phyloP scores from a whole-genome alignment of 2,113 vertebrate species.

The Crotalus horridus region DNA sequence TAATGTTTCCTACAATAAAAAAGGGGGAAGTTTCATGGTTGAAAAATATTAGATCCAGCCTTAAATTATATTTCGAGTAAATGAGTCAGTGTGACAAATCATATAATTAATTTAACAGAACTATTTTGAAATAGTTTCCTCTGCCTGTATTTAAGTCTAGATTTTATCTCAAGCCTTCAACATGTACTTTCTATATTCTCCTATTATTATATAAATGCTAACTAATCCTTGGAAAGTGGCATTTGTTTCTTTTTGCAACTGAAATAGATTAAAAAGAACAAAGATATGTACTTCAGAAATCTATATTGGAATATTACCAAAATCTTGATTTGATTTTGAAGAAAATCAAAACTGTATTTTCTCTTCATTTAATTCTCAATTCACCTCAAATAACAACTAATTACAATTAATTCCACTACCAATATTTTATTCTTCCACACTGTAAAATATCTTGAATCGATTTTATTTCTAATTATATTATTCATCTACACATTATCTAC shows the following conservation, averaged over 20 bases:
- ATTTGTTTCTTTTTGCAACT: not conserved
- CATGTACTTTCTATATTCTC: not conserved
- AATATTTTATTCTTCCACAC: not conserved
- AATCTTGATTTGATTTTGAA: slow-evolving; percentile 3
- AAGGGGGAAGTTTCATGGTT: not conserved
- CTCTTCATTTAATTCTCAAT: not conserved
- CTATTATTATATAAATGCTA: not conserved
- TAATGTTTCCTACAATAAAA: slow-evolving; percentile 50
- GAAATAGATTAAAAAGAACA: not conserved
- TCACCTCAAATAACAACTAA: not conserved
- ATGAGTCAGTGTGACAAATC: not conserved
- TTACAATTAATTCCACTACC: not conserved
- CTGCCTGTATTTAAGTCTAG: not conserved
- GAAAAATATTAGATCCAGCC: not conserved
- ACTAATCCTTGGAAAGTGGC: not conserved
- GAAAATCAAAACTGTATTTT: not conserved
- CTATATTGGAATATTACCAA: not conserved
- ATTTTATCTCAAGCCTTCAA: not conserved
- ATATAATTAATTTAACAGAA: not conserved
- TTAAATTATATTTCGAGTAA: not conserved
- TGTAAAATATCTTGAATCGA: too few species aligned
- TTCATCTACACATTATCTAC: not conserved
- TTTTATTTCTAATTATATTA: not conserved
- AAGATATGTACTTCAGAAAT: not conserved
- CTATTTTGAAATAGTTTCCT: not conserved